Conservation (phyloP, 1,140 invertebrate genomes). For the Solen grandis region DNA sequence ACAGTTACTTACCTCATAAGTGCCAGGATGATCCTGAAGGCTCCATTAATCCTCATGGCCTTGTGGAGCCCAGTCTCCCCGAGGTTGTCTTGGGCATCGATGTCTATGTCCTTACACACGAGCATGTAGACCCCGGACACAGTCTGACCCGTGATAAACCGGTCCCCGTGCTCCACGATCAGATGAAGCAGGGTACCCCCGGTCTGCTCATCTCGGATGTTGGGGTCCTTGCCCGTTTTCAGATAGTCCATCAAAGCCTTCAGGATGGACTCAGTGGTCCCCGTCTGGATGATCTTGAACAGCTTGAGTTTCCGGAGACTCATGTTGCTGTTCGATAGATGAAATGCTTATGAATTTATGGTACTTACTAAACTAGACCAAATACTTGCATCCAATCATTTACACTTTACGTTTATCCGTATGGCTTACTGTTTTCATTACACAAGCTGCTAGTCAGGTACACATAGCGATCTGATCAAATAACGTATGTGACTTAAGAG, state of each 20-base stretch:
- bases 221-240: conserved; percentile 71
- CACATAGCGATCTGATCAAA: conserved; percentile 8
- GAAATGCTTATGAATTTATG: not conserved
- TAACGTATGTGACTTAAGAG: not conserved
- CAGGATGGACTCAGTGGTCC: conserved; percentile 65
- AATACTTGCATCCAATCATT: not conserved
- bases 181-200: conserved; percentile 72
- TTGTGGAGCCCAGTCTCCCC: conserved; percentile 72
- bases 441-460: not conserved
- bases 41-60: conserved; percentile 69
- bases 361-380: not conserved
- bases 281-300: conserved; percentile 66
- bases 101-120: conserved; percentile 72
- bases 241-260: conserved; percentile 68
- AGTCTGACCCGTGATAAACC: conserved; percentile 69
- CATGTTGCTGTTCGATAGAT: conserved; percentile 50
- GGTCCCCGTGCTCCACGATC: conserved; percentile 66
- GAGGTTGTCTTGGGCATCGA: conserved; percentile 70
- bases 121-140: conserved; percentile 71
- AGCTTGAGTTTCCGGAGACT: conserved; percentile 69
- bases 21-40: conserved; percentile 71
- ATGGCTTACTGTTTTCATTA: not conserved
- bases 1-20: conserved; percentile 73
- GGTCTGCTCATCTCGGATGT: conserved; percentile 65
- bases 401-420: not conserved